Conservation (phyloP, 64 coral and sea anemone genomes). For the Stylophora pistillata region DNA sequence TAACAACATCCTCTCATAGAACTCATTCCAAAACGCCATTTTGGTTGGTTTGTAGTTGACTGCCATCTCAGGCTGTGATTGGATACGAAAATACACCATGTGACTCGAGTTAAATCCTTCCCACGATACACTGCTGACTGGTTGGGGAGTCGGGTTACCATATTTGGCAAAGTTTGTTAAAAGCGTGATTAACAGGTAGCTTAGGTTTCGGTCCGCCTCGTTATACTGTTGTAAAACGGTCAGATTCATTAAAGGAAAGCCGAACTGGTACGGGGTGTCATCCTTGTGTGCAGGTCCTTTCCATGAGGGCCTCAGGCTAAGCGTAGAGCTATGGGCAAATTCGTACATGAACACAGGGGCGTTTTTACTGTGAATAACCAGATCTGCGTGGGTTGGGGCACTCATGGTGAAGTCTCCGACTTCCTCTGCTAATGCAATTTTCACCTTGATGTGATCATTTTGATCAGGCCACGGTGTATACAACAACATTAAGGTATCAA, state of each 20-base stretch:
- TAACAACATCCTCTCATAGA: conserved; percentile 49
- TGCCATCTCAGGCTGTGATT: conserved; percentile 26
- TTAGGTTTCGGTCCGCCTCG: conserved; percentile 70
- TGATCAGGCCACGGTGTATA: conserved; percentile 73
- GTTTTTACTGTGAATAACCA: conserved; percentile 46
- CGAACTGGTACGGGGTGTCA: conserved; percentile 77
- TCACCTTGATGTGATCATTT: neutral
- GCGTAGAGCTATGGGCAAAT: conserved; percentile 60
- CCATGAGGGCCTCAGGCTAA: conserved; percentile 36
- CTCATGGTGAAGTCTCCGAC: conserved; percentile 61
- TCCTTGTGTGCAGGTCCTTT: conserved; percentile 67
- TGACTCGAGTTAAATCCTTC: conserved; percentile 34
- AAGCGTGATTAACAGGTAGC: conserved; percentile 58
- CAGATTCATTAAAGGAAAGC: conserved; percentile 71
- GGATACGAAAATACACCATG: conserved; percentile 37
- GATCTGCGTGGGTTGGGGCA: conserved; percentile 46
- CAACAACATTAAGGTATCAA: conserved; percentile 44
- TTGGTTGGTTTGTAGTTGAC: conserved; percentile 40
- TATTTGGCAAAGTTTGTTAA: conserved; percentile 83
- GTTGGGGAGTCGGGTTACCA: conserved; percentile 60
- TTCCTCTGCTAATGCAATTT: conserved; percentile 36
- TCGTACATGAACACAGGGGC: conserved; percentile 63
- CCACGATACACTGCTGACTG: conserved; percentile 32
- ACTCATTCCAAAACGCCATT: conserved; percentile 76
- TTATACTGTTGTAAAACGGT: conserved; percentile 53